Base-by-base conservation (phyloP, 2,888 invertebrate species). In the Phyto melanocephala region DNA sequence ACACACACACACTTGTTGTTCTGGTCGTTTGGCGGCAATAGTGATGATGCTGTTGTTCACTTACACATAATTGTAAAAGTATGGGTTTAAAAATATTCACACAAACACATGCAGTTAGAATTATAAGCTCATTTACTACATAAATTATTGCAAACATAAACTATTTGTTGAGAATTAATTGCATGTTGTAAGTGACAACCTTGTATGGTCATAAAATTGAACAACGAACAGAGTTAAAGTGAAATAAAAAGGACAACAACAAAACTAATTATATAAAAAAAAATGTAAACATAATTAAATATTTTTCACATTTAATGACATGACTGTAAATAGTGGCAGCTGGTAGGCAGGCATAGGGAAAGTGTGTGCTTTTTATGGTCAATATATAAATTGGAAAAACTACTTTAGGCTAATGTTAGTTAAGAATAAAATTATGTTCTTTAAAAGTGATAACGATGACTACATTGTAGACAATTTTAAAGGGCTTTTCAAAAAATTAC, bases 151-250 rank as follows among this genome's bases (percentile, higher is more conserved):
- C 67, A 60, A 62, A 52, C 72, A 74, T 62, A 74, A 67, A 67
- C 33, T 80, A 60, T 80, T 80, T 74, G 60, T 54, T 80, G 67
- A 45, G 45, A 74, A 80, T 72, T 80, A 80, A 80, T 80, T 74
- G 52, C 52, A 67, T 72, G 72, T 74, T 80, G 79, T 74, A 67
- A 74, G 13, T 74, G 67, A 80, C 79, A 79, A 52, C 40, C 42
- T 52, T 60, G 40, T 67, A 60, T 52, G 58, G 24, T 15, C 33
- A 54, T 22, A 62, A 45, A 45, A 24, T 10, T 6, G 37, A 52
- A 40, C 3, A 20, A 0, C 10, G 33, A 11, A n/a, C 17, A 20
- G 45, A 50, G 52, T 15, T 15, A 1, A 22, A 22, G 10, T 20
- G 22, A 22, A 50, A 13, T 22, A 20, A 28, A 37, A 62, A 20